These are phyloP conservation scores for Drosophila sproati DNA, from an alignment of 1,140 invertebrate genomes.

Conservation along the genomic window DNA sequence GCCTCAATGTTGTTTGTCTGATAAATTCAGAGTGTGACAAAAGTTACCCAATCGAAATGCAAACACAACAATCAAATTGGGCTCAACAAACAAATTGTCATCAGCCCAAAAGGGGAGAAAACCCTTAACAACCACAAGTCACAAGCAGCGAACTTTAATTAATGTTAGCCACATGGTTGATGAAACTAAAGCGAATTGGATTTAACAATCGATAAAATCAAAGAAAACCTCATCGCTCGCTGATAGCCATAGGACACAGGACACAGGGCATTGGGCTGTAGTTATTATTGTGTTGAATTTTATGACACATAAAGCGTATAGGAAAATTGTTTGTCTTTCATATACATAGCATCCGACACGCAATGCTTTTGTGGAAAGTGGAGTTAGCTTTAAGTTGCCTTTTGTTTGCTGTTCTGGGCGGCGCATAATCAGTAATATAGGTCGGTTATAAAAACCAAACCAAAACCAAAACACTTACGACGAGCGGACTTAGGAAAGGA, in stretches of 20 bases:
- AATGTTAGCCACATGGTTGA: slow-evolving; percentile 47
- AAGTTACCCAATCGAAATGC: slow-evolving; percentile 34
- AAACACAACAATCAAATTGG: slow-evolving; percentile 22
- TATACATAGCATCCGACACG: slow-evolving; percentile 15
- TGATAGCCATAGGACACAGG: background rate
- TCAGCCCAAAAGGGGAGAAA: slow-evolving; percentile 16
- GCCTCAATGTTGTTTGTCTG: too few species aligned
- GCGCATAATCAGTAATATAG: slow-evolving; percentile 13
- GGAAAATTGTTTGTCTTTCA: slow-evolving; percentile 31
- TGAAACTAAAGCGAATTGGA: slow-evolving; percentile 25
- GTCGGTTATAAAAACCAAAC: slow-evolving; percentile 4
- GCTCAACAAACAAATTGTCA: slow-evolving; percentile 26
- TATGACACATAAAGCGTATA: slow-evolving; percentile 43
- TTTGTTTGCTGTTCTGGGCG: slow-evolving; percentile 2
- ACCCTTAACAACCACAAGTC: slow-evolving; percentile 1
- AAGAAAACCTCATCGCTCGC: slow-evolving; percentile 38
- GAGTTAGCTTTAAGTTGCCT: background rate
- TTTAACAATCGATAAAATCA: slow-evolving; percentile 73
- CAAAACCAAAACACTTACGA: background rate
- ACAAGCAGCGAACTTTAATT: slow-evolving; percentile 67
- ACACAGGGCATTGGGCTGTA: background rate
- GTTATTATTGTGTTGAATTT: slow-evolving; percentile 17
- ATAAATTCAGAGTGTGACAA: background rate
- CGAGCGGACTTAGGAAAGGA: background rate
- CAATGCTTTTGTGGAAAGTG: slow-evolving; percentile 1